A percentile compares a stretch with the other conserved stretches of the same genome.
Evolutionary conservation across 2,888 invertebrate genomes (phyloP).

Genomic region (Boloria selene): DNA sequence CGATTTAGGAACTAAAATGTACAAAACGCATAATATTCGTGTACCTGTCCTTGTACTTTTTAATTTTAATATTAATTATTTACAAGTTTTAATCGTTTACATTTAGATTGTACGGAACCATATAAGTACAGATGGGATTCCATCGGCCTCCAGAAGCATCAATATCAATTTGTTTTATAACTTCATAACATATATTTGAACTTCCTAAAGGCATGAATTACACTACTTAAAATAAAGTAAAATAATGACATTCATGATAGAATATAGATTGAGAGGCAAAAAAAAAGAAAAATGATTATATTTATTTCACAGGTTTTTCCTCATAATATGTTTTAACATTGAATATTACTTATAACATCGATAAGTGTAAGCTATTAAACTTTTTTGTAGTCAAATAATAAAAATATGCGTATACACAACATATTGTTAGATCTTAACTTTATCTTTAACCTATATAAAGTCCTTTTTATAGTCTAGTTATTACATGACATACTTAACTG

Average conservation of each 20-base stretch:
- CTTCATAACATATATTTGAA: no score
- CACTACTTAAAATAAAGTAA: no score
- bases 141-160: no score
- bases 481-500: neutral
- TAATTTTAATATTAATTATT: constrained; percentile 19
- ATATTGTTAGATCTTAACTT: neutral
- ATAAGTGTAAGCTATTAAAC: constrained; percentile 19
- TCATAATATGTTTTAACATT: neutral
- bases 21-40: constrained; percentile 27
- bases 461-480: neutral
- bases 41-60: constrained; percentile 31
- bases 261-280: no score
- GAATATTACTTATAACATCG: neutral
- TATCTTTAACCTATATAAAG: neutral
- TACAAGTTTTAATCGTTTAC: constrained; percentile 5
- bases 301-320: no score
- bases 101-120: neutral
- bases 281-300: no score
- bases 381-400: constrained; percentile 11
- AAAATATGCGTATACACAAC: constrained; percentile 19
- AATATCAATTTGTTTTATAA: no score
- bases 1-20: constrained; percentile 20
- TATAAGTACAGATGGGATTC: no score
- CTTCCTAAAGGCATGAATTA: neutral
- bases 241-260: no score